phyloP scores from a whole-genome alignment of 1,140 invertebrate genomes.

The Artemia franciscana region DNA sequence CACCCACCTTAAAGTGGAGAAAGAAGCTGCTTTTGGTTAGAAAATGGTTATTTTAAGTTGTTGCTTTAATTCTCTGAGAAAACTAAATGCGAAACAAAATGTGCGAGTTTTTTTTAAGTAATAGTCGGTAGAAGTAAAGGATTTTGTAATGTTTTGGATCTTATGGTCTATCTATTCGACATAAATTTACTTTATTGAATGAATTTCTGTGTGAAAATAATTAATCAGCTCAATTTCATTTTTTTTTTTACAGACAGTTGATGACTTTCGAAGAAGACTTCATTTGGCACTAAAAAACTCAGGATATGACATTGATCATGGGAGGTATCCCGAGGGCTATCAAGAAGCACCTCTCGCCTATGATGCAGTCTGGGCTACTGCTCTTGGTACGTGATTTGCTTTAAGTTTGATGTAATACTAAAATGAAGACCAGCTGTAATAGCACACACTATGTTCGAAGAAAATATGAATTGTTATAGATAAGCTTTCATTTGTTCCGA shows the following conservation, averaged over 20 bases:
- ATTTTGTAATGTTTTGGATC: neutral
- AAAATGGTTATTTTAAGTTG: too few species aligned
- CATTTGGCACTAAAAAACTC: slow-evolving; percentile 48
- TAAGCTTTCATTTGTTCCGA: too few species aligned
- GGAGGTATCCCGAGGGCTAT: slow-evolving; percentile 72
- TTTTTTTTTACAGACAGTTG: slow-evolving; percentile 32
- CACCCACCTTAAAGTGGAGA: too few species aligned
- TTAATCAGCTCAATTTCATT: neutral
- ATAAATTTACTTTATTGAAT: neutral
- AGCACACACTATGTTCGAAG: too few species aligned
- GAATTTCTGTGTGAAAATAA: neutral
- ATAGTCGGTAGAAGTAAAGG: neutral
- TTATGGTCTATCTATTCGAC: neutral
- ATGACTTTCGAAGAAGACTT: slow-evolving; percentile 34
- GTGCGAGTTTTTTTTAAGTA: too few species aligned
- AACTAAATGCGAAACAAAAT: too few species aligned
- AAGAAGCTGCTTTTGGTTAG: too few species aligned
- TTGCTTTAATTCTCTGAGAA: too few species aligned
- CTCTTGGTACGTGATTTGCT: slow-evolving; percentile 49
- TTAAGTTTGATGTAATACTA: too few species aligned
- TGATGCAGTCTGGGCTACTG: slow-evolving; percentile 95
- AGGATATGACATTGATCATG: slow-evolving; percentile 54
- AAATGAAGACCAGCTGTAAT: too few species aligned
- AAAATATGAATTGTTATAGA: too few species aligned
- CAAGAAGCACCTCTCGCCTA: slow-evolving; percentile 95